phyloP scores from a whole-genome alignment of 2,113 vertebrate genomes.

The Clarias gariepinus region DNA sequence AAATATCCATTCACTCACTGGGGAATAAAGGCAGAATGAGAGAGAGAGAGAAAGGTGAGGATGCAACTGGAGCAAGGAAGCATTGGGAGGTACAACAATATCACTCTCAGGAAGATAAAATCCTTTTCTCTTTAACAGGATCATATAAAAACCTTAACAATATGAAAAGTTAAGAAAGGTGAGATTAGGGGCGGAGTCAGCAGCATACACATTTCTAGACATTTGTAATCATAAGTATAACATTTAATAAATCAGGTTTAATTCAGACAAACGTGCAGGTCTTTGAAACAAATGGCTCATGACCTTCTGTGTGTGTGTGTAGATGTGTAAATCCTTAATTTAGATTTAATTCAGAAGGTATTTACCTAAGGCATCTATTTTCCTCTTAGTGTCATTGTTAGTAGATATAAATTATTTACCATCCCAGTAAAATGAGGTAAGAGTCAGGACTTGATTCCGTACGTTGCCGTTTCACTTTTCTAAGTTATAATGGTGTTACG shows the following conservation, averaged over 20 bases:
- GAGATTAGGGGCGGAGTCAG: not conserved
- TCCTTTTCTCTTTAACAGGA: not conserved
- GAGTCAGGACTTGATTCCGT: not conserved
- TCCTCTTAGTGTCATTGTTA: not conserved
- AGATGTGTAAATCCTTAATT: not conserved
- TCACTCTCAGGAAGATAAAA: not conserved
- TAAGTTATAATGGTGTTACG: not conserved
- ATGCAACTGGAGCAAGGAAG: not conserved
- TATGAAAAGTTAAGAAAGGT: not conserved
- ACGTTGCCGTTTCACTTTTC: not conserved
- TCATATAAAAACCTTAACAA: not conserved
- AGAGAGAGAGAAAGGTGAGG: constrained; percentile 10
- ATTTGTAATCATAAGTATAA: not conserved
- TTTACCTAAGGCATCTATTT: not conserved
- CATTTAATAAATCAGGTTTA: not conserved
- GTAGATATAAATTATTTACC: not conserved
- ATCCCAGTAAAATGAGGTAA: not conserved
- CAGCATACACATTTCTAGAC: not conserved
- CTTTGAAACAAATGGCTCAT: not conserved
- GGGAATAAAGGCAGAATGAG: constrained; percentile 75
- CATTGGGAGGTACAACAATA: not conserved
- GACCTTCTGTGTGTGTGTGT: not conserved
- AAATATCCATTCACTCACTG: constrained; percentile 80
- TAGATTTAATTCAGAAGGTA: not conserved
- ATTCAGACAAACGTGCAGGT: not conserved